Base-by-base conservation (phyloP, 2,113 vertebrate genomes). In the Haliaeetus leucogaster region DNA sequence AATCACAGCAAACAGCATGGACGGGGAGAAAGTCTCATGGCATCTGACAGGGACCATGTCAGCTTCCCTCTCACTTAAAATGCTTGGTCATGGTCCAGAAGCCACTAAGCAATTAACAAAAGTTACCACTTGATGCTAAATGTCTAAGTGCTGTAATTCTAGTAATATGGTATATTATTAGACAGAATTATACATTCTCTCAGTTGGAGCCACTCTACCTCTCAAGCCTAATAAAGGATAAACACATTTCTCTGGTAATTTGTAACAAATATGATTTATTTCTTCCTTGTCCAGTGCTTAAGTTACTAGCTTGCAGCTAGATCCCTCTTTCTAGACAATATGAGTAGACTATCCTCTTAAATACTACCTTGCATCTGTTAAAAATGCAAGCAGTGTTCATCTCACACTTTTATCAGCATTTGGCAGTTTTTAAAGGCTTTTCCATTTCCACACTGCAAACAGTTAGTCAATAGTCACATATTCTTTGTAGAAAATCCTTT, bases 381-480 rank as follows among this genome's bases (percentile, higher is more conserved):
- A 72, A 76, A 94, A 87, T 2, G 16, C 61, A 82, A 30, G n/a
- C 48, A 61, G 34, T 3, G 21, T 32, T 80, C 43, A 61, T 30
- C n/a, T 84, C 0, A 0, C 40, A 15, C 19, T 36, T 58, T 10
- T 29, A 12, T 36, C 27, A 36, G 36, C 4, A 3, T 59, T 58
- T 42, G n/a, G 42, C 0, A 0, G 3, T 5, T 67, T 78, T 82
- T 52, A 68, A 84, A 76, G 53, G 43, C 36, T 85, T 72, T 76
- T 82, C 30, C 45, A 71, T n/a, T 59, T 81, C 56, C 42, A 67
- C 12, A 13, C 36, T 38, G 62, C 48, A 62, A 58, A 68, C 50
- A 72, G 34, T 16, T 16, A 68, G 21, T 70, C 71, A 71, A 67
- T 0, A 56, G 61, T 40, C 21, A 79, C 19, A 38, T 8, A 40